Base-by-base conservation (phyloP, 2,113 vertebrate genomes). In the Pseudorectes ferrugineus region DNA sequence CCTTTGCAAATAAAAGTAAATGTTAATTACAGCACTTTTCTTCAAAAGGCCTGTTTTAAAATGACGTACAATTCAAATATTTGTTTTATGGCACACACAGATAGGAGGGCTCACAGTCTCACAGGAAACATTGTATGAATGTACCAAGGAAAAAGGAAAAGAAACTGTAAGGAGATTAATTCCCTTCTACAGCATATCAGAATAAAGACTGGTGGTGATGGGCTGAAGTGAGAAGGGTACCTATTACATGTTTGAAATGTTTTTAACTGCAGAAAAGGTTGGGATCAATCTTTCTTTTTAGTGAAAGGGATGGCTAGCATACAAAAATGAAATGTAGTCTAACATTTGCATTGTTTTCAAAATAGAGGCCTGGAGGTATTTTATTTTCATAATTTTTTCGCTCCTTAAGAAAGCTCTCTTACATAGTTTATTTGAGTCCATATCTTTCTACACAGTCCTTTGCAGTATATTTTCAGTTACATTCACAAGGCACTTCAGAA, bases 21-120 rank as follows among this genome's bases (percentile, higher is more conserved):
- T 93, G 89, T 92, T 93, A 95, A 95, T 88, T 88, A 92, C 90
- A 95, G 58, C 78, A 73, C 67, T 93, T 89, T 95, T 73, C 87
- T 94, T 88, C 2, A 0, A 95, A 87, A 94, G 81, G 74, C 24
- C 61, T 94, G 31, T 84, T 89, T 92, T 43, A 28, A 93, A 88
- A 82, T 85, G 35, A 85, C 71, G 58, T 92, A 20, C 58, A 88
- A 52, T 70, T 85, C 75, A 93, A 92, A 68, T 92, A 93, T 96
- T 96, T 96, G 88, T 70, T 89, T 94, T 89, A 89, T 23, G 75
- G 57, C 1, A 1, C 1, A 2, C 26, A 65, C 26, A 58, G 78
- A 88, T n/a, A 87, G 62, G 35, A 91, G 33, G 76, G 80, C 54
- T 95, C 87, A 25, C 24, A 46, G 35, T 58, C 62, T 93, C 81